These are phyloP conservation scores for Girardia tigrina DNA, from an alignment of 2,888 invertebrate species.

Conservation along the genomic window DNA sequence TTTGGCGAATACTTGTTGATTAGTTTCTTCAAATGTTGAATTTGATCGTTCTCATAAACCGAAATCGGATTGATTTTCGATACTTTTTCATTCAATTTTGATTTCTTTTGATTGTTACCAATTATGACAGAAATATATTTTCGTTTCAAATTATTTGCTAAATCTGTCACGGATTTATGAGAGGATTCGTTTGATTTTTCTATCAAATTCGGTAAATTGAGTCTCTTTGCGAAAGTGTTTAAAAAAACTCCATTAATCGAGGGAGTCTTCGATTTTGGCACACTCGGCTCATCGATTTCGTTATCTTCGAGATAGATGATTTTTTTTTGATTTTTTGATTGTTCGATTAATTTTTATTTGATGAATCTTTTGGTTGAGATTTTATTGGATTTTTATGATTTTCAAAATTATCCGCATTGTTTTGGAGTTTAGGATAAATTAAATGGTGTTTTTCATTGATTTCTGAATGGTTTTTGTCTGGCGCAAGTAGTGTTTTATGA, in stretches of 20 bases:
- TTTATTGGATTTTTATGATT: too few species aligned
- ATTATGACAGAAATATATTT: neutral
- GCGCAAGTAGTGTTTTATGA: too few species aligned
- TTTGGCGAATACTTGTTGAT: conserved; percentile 47
- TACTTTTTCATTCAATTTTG: neutral
- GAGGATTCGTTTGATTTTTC: neutral
- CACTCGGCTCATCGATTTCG: neutral
- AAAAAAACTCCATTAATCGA: neutral
- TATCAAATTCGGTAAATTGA: neutral
- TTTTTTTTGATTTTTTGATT: neutral
- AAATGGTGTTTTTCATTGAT: too few species aligned
- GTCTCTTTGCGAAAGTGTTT: neutral
- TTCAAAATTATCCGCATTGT: too few species aligned
- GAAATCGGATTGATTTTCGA: neutral
- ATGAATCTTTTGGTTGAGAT: too few species aligned
- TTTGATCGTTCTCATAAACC: neutral
- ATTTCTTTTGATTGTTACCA: neutral
- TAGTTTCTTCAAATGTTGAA: neutral
- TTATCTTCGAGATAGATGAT: neutral
- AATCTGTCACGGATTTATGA: neutral
- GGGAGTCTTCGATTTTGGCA: neutral
- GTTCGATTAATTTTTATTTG: neutral
- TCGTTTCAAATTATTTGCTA: neutral
- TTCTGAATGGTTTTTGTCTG: too few species aligned
- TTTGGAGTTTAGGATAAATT: too few species aligned